Conservation (phyloP, 2,888 invertebrate species). For the Apantesis nais region DNA sequence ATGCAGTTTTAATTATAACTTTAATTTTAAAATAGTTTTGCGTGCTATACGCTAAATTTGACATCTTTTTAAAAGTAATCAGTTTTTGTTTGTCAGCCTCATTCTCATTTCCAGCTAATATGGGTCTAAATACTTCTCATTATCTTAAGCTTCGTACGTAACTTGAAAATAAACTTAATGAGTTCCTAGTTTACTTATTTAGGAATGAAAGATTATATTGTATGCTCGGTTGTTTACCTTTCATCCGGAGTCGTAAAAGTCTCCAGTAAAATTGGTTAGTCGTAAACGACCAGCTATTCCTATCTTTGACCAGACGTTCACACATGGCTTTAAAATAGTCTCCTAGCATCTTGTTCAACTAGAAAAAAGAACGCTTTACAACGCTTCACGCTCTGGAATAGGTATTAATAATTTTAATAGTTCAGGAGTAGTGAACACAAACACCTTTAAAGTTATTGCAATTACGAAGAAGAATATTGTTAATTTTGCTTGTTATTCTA, state of each 20-base stretch:
- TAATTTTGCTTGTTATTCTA: neutral
- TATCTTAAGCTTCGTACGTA: neutral
- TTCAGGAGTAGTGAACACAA: neutral
- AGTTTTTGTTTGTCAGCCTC: neutral
- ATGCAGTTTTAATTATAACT: neutral
- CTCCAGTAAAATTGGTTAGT: conserved; percentile 44
- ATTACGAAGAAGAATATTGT: neutral
- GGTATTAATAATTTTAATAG: neutral
- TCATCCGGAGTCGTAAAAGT: conserved; percentile 41
- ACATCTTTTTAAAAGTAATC: neutral
- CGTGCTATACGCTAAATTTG: neutral
- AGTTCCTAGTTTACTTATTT: conserved; percentile 22
- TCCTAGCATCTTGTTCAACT: neutral
- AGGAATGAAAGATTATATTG: conserved; percentile 41
- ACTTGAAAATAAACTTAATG: conserved; percentile 15
- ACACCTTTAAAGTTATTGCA: neutral
- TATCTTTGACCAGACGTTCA: conserved; percentile 41
- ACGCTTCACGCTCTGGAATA: neutral
- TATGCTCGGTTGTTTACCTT: conserved; percentile 45
- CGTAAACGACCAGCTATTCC: conserved; percentile 44
- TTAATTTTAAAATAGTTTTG: neutral
- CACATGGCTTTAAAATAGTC: conserved; percentile 19
- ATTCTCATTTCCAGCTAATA: neutral
- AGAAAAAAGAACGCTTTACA: neutral
- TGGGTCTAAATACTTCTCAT: neutral